A percentile compares a stretch with the other conserved stretches of the same genome.
These are phyloP conservation scores for Pycnonotus jocosus DNA, from an alignment of 2,113 vertebrate species.

Conservation along the genomic window DNA sequence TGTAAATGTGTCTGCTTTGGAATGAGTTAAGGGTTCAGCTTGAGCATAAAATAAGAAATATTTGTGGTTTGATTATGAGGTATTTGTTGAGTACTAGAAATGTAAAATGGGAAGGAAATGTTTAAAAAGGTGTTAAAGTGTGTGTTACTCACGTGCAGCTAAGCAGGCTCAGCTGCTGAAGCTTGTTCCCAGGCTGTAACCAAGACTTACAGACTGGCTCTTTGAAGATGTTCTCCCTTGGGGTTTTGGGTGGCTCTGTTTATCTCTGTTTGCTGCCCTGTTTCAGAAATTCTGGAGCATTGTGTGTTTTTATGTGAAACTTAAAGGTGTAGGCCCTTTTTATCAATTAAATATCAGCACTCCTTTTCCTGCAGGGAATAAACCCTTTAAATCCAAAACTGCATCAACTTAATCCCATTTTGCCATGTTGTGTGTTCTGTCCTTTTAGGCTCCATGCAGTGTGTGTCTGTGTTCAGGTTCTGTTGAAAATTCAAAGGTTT, in stretches of 20 bases:
- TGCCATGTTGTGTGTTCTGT: background rate
- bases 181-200: background rate
- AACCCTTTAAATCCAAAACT: background rate
- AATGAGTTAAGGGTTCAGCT: background rate
- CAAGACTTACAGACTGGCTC: background rate
- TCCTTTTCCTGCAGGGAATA: background rate
- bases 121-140: background rate
- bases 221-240: background rate
- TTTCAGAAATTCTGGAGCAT: background rate
- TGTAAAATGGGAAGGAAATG: background rate
- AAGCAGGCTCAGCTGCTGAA: background rate
- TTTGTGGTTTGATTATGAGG: background rate
- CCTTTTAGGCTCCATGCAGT: background rate
- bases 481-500: background rate
- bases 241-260: background rate
- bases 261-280: background rate
- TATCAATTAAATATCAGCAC: background rate
- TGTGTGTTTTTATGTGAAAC: background rate
- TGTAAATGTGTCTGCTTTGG: background rate
- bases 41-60: background rate
- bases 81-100: background rate
- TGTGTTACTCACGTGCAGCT: rapidly evolving
- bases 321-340: background rate
- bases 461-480: background rate
- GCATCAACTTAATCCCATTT: background rate